These are phyloP conservation scores for Eurytoma californica DNA, from an alignment of 2,888 invertebrate species.

Conservation along the genomic window DNA sequence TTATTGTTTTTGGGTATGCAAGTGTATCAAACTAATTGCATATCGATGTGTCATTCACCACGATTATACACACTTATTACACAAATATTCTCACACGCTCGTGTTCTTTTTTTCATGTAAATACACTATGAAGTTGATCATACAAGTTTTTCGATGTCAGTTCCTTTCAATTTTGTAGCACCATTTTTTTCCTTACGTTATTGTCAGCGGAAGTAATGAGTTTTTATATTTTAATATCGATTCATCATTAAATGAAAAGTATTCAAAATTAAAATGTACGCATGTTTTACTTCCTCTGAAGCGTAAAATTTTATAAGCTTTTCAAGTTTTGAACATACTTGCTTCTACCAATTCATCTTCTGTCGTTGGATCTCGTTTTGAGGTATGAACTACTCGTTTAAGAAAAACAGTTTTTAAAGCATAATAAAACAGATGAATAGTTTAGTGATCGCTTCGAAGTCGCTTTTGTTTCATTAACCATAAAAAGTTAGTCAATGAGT, in stretches of 20 bases:
- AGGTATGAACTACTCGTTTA: slow-evolving; percentile 53
- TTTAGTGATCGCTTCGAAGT: slow-evolving; percentile 45
- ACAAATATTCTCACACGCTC: slow-evolving; percentile 55
- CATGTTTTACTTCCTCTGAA: slow-evolving; percentile 38
- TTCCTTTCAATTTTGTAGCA: slow-evolving; percentile 57
- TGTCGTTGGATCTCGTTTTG: slow-evolving; percentile 55
- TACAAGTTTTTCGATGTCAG: slow-evolving; percentile 57
- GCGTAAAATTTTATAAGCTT: slow-evolving; percentile 47
- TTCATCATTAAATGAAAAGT: background rate
- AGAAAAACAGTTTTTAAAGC: slow-evolving; percentile 37
- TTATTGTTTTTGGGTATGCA: slow-evolving; percentile 42
- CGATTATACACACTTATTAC: slow-evolving; percentile 52
- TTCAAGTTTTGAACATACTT: slow-evolving; percentile 51
- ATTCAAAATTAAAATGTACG: background rate
- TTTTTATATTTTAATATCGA: background rate
- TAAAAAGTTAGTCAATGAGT: slow-evolving; percentile 51
- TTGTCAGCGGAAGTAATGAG: slow-evolving; percentile 43
- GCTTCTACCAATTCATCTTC: slow-evolving; percentile 54
- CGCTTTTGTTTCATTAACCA: slow-evolving; percentile 47
- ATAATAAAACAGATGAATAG: slow-evolving; percentile 44
- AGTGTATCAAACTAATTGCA: slow-evolving; percentile 49
- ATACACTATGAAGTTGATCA: slow-evolving; percentile 57
- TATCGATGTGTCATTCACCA: slow-evolving; percentile 57
- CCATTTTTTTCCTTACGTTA: slow-evolving; percentile 51
- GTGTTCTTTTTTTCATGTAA: slow-evolving; percentile 57